Percentiles rank a stretch among this genome's conserved stretches.
Evolutionary conservation across 2,113 vertebrate species (phyloP).

Genomic region (Dryoscopus gambensis): DNA sequence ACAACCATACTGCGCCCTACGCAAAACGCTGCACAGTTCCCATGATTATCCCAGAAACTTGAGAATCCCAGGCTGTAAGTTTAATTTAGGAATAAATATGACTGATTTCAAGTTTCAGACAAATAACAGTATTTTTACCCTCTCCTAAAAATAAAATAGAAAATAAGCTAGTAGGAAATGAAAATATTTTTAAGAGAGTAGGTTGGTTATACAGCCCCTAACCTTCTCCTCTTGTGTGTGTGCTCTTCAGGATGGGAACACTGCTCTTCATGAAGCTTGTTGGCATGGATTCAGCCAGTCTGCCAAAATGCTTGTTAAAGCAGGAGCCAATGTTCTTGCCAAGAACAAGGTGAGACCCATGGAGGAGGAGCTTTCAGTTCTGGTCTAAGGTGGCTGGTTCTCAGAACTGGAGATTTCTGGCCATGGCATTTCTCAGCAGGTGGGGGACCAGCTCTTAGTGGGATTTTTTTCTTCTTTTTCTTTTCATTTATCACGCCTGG

Average conservation of each 20-base stretch:
- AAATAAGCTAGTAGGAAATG: not conserved
- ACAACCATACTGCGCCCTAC: fast-evolving
- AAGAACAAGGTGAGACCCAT: slow-evolving; percentile 89
- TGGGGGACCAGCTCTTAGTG: not conserved
- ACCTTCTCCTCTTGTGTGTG: not conserved
- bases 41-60: not conserved
- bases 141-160: not conserved
- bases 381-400: not conserved
- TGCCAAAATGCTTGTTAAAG: slow-evolving; percentile 92
- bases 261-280: slow-evolving; percentile 90
- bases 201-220: not conserved
- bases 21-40: not conserved
- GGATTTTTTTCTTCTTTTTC: not conserved
- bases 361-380: not conserved
- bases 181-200: not conserved
- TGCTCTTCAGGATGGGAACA: slow-evolving; percentile 86
- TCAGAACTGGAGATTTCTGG: not conserved
- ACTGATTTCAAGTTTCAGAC: not conserved
- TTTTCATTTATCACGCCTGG: not conserved
- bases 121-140: not conserved
- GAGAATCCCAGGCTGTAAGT: not conserved
- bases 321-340: slow-evolving; percentile 91
- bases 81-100: not conserved
- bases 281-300: slow-evolving; percentile 98
- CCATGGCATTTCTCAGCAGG: not conserved